Base-by-base conservation (phyloP, 2,113 vertebrate genomes). In the Albula glossodonta region DNA sequence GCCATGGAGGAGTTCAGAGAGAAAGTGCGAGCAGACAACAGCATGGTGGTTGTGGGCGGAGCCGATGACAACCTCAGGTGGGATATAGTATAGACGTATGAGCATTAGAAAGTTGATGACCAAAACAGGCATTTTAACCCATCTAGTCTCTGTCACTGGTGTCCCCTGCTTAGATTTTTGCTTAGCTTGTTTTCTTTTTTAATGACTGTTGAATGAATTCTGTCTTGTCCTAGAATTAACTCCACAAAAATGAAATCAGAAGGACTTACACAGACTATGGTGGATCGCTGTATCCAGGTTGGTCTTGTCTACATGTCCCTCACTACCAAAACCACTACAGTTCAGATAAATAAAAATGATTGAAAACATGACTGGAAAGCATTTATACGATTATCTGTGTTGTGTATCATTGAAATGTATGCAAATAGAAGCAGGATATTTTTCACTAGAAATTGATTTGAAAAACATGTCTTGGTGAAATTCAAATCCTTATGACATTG, bases 201-300 rank as follows among this genome's bases (percentile, higher is more conserved):
- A 10, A 66, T 78, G 12, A 5, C 77, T 88, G 15, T 50, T 51
- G 53, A 74, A 88, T 82, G 82, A n/a, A 8, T n/a, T 63, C 85
- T 85, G 41, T 19, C 70, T 89, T 70, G 51, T 87, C 80, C 51
- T 86, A 99, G 98, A 92, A 99, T 99, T 92, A 97, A 95, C 93
- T 97, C 98, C 89, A 95, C 97, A 84, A 99, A 99, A 93, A 99
- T 99, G 96, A 99, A 98, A 87, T 89, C 95, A 0, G 98, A 99
- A 89, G 97, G 98, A 1, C 90, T 99, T 88, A 99, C 98, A 0
- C 98, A 99, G 94, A 99, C 98, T 49, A 99, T 99, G 97, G 98
- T 99, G 91, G 98, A 99, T 91, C 97, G 98, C 83, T 99, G 98
- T 89, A 97, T 99, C 91, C 98, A 99, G 97, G 98, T 99, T 87